These are phyloP conservation scores for Porites rus DNA, from an alignment of 92 coral and sea anemone genomes.

Conservation along the genomic window DNA sequence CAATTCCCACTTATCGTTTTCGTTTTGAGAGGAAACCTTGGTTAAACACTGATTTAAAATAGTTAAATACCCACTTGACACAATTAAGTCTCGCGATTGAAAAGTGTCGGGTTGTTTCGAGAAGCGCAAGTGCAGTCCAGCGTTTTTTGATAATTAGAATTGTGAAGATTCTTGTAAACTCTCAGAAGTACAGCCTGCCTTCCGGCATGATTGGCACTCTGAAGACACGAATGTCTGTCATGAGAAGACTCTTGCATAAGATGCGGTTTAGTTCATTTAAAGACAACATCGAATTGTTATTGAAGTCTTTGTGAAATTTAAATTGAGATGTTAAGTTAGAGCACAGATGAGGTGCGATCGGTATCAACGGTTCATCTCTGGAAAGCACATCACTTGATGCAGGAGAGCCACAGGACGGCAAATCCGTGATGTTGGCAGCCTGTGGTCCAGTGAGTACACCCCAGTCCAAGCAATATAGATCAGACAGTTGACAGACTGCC, in stretches of 20 bases:
- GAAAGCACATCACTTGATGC: conserved; percentile 25
- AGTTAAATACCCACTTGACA: no score
- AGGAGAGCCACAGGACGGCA: conserved; percentile 19
- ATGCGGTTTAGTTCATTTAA: conserved; percentile 56
- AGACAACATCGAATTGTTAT: conserved; percentile 65
- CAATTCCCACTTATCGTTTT: no score
- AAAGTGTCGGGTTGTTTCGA: not conserved
- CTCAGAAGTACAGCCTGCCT: conserved; percentile 50
- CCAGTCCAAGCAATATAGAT: conserved; percentile 72
- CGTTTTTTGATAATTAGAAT: not conserved
- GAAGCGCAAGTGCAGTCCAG: not conserved
- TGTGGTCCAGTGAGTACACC: conserved; percentile 61
- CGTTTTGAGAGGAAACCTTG: no score
- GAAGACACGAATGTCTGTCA: conserved; percentile 66
- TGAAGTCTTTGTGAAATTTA: conserved; percentile 34
- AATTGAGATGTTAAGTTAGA: conserved; percentile 32
- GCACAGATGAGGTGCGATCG: conserved; percentile 57
- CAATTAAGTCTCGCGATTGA: not conserved
- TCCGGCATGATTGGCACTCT: conserved; percentile 60
- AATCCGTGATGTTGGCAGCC: conserved; percentile 29
- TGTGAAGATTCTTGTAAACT: not conserved
- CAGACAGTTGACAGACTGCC: conserved; percentile 47
- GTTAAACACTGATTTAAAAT: no score
- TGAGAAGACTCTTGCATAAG: conserved; percentile 48
- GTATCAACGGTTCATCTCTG: conserved; percentile 43